Percentiles rank a stretch among this genome's conserved stretches.
Conservation (phyloP, 2,888 invertebrate species). For the Epiblema foenella region DNA sequence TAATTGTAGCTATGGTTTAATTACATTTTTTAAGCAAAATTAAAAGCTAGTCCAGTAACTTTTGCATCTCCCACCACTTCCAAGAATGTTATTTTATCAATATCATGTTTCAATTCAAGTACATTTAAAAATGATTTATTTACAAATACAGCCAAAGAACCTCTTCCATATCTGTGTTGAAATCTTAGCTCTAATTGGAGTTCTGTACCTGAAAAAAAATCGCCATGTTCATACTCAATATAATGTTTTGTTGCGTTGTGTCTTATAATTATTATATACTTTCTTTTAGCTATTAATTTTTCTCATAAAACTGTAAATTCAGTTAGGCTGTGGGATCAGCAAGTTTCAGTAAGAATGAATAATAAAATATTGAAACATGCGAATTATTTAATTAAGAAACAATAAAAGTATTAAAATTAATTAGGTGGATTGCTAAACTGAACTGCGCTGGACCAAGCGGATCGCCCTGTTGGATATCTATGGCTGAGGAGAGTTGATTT, state of each 20-base stretch:
- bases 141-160: conserved; percentile 50
- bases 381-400: too few relatives aligned
- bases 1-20: background rate
- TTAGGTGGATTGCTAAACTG: too few relatives aligned
- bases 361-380: too few relatives aligned
- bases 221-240: conserved; percentile 1
- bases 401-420: too few relatives aligned
- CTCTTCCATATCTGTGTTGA: conserved; percentile 20
- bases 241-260: background rate
- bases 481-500: too few relatives aligned
- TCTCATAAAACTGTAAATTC: background rate
- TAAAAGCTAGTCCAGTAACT: conserved; percentile 55
- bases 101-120: conserved; percentile 56
- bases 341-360: too few relatives aligned
- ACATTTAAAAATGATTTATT: conserved; percentile 52
- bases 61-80: conserved; percentile 61
- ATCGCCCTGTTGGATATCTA: too few relatives aligned
- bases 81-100: conserved; percentile 62
- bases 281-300: background rate
- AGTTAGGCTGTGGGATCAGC: background rate
- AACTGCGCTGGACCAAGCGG: too few relatives aligned
- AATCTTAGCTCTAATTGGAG: conserved; percentile 53
- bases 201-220: conserved; percentile 54
- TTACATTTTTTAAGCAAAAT: conserved; percentile 50
- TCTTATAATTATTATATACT: background rate